Conservation (phyloP, 2,113 vertebrate species). For the Perccottus glenii region DNA sequence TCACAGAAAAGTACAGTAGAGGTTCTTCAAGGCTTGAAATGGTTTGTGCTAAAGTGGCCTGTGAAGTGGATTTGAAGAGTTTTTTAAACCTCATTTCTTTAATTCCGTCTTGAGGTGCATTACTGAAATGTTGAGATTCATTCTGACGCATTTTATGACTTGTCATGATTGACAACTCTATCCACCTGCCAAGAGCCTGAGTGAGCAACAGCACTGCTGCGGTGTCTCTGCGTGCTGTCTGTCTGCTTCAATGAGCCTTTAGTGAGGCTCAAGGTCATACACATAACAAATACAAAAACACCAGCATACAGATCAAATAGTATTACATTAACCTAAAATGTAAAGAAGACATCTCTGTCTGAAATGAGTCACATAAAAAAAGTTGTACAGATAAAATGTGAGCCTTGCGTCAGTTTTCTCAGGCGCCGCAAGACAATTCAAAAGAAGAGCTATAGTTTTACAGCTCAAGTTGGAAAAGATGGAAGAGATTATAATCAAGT, state of each 20-base stretch:
- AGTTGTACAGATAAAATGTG: constrained; percentile 42
- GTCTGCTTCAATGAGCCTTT: constrained; percentile 45
- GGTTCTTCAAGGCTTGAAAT: neutral
- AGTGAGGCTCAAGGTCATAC: constrained; percentile 62
- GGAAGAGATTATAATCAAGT: too few species aligned
- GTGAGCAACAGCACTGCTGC: constrained; percentile 4
- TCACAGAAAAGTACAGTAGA: neutral
- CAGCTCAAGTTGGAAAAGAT: too few species aligned
- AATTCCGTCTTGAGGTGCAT: constrained; percentile 19
- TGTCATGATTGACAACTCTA: constrained; percentile 47
- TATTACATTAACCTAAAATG: constrained; percentile 1
- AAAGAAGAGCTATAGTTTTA: constrained; percentile 13
- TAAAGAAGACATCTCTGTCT: constrained; percentile 16
- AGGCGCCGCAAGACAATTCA: constrained; percentile 26
- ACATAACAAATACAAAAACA: constrained; percentile 43
- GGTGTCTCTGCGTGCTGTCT: constrained; percentile 35
- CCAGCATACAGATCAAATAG: constrained; percentile 1
- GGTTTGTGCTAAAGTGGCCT: constrained; percentile 1
- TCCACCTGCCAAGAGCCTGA: constrained; percentile 42
- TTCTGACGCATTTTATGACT: constrained; percentile 30
- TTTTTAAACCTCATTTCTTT: neutral
- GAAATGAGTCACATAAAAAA: constrained; percentile 46
- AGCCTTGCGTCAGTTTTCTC: constrained; percentile 26
- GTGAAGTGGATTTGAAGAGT: constrained; percentile 3
- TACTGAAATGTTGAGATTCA: constrained; percentile 22